Evolutionary conservation across 2,888 invertebrate genomes (phyloP).

Genomic region (Plagodis pulveraria): DNA sequence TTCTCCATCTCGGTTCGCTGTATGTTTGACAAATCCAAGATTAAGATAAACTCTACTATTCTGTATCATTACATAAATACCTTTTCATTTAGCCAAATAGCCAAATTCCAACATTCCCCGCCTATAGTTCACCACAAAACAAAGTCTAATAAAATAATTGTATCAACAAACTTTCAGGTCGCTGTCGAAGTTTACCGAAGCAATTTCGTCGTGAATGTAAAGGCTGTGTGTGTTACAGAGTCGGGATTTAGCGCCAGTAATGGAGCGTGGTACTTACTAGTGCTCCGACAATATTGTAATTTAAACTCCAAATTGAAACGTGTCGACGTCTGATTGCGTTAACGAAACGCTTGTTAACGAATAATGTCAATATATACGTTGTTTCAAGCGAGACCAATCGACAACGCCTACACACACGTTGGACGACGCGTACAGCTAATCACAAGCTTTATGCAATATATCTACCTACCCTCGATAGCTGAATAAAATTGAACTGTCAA

Average conservation of each 20-base stretch:
- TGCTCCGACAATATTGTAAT: conserved; percentile 48
- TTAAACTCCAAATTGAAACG: conserved; percentile 44
- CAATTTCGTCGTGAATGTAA: conserved; percentile 39
- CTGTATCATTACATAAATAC: no score
- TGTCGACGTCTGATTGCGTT: conserved; percentile 41
- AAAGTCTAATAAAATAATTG: conserved; percentile 36
- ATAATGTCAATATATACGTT: conserved; percentile 31
- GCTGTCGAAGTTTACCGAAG: conserved; percentile 38
- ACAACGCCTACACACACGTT: conserved; percentile 26
- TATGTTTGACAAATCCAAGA: no score
- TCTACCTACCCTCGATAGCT: conserved; percentile 24
- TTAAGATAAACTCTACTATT: no score
- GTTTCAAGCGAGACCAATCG: conserved; percentile 22
- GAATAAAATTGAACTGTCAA: conserved; percentile 48
- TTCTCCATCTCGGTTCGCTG: no score
- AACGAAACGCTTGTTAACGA: conserved; percentile 35
- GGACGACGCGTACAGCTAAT: conserved; percentile 24
- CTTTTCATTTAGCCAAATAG: neutral
- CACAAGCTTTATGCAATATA: conserved; percentile 28
- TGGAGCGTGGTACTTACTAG: conserved; percentile 34
- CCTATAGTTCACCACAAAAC: conserved; percentile 28
- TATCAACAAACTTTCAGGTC: conserved; percentile 36
- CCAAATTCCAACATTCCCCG: conserved; percentile 6
- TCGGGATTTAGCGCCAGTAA: conserved; percentile 45
- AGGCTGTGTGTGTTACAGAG: conserved; percentile 37